phyloP scores from a whole-genome alignment of 2,888 invertebrate genomes.

The Oxyteleia sp. region DNA sequence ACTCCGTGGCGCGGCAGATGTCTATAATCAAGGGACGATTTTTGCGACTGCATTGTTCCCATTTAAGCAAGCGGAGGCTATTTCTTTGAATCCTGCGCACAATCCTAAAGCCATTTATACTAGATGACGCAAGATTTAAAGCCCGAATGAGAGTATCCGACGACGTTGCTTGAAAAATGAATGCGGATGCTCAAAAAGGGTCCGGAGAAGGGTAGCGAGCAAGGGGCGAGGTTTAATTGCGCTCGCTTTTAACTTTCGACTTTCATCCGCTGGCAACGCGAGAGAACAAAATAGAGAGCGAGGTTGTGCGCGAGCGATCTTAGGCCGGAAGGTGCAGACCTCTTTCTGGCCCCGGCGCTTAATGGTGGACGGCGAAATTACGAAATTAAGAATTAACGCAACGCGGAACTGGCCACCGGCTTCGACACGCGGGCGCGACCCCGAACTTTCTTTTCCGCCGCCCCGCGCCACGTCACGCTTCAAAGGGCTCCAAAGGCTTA shows the following conservation, averaged over 20 bases:
- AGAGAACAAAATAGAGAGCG: conserved; percentile 46
- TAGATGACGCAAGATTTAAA: conserved; percentile 80
- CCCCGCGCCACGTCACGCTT: not conserved
- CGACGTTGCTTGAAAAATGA: conserved; percentile 84
- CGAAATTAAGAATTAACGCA: conserved; percentile 85
- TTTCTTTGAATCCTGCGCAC: conserved; percentile 77
- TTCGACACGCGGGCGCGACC: conserved; percentile 14
- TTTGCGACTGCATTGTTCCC: conserved; percentile 63
- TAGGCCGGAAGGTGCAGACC: conserved; percentile 74
- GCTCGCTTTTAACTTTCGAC: conserved; percentile 83
- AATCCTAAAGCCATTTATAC: conserved; percentile 76
- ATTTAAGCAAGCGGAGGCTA: conserved; percentile 62
- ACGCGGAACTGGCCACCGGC: conserved; percentile 77
- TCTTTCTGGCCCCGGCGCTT: conserved; percentile 79
- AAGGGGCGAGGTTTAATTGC: conserved; percentile 84
- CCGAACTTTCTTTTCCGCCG: conserved; percentile 32
- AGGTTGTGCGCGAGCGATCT: conserved; percentile 46
- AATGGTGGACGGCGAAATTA: conserved; percentile 83
- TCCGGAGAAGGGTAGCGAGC: conserved; percentile 62
- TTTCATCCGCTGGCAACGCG: conserved; percentile 77
- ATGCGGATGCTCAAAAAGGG: conserved; percentile 80
- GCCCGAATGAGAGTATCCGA: conserved; percentile 80
- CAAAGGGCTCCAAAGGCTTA: conserved; percentile 15
- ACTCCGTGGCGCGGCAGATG: conserved; percentile 31
- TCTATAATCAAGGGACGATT: conserved; percentile 57